Conservation (phyloP, 2,888 invertebrate genomes). For the Ommatoiulus sabulosus region DNA sequence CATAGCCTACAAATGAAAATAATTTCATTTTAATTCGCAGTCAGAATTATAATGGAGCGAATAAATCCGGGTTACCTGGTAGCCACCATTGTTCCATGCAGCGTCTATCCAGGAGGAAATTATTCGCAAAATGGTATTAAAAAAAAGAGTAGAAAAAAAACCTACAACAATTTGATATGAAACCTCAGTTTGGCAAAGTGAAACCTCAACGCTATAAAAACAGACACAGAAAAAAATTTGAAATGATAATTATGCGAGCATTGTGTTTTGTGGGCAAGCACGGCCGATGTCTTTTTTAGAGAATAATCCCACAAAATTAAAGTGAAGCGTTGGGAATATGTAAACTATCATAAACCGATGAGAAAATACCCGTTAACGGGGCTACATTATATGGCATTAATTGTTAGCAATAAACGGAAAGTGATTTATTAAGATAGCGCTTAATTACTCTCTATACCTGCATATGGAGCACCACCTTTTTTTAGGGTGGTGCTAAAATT, state of each 20-base stretch:
- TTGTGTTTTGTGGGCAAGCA: neutral
- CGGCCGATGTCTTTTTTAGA: neutral
- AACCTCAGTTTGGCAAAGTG: neutral
- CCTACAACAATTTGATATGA: neutral
- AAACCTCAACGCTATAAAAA: neutral
- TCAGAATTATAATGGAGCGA: constrained; percentile 15
- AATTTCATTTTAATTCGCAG: constrained; percentile 34
- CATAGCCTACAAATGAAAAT: constrained; percentile 27
- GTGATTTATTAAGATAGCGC: neutral
- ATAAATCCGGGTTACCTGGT: constrained; percentile 28
- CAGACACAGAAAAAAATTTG: neutral
- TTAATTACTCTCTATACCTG: no score
- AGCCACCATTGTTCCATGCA: neutral
- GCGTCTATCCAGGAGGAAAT: constrained; percentile 14
- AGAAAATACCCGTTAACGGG: neutral
- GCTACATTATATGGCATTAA: neutral
- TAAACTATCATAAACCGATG: neutral
- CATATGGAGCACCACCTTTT: no score
- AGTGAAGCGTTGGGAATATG: neutral
- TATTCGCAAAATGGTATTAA: neutral
- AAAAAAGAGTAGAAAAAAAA: constrained; percentile 4
- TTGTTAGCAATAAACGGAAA: neutral
- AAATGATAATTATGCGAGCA: neutral
- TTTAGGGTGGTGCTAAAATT: no score
- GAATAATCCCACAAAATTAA: neutral